Conservation (phyloP, 2,797 vertebrate species). For the Salmo trutta region DNA sequence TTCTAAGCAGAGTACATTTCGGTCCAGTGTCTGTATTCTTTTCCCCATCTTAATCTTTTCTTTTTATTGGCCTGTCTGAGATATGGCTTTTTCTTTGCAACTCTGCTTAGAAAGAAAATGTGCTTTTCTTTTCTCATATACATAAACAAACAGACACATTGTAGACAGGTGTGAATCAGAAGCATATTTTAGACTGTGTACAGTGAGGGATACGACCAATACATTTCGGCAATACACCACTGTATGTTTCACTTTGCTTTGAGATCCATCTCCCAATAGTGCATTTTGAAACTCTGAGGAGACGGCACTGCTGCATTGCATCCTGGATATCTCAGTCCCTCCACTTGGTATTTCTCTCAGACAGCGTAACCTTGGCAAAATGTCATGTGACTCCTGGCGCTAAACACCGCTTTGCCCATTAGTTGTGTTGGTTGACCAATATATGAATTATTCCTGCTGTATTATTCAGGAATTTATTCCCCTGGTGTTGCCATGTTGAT, state of each 20-base stretch:
- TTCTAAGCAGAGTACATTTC: no score
- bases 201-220: constrained; percentile 23
- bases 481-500: constrained; percentile 69
- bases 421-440: constrained; percentile 67
- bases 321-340: neutral
- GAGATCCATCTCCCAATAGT: neutral
- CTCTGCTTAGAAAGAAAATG: no score
- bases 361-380: constrained; percentile 66
- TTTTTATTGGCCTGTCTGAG: no score
- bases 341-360: constrained; percentile 48
- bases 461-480: constrained; percentile 69
- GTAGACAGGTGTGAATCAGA: neutral
- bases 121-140: no score
- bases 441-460: constrained; percentile 73
- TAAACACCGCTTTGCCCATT: constrained; percentile 58
- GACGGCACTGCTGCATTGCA: neutral
- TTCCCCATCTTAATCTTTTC: no score
- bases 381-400: constrained; percentile 62
- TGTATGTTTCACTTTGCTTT: neutral
- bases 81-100: no score
- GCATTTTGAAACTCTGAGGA: neutral
- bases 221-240: no score
- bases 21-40: no score
- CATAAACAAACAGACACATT: neutral
- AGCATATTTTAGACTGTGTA: neutral